Evolutionary conservation across 2,113 vertebrate genomes (phyloP), one percentile per base, ranked within the genome.

Genomic region (Channa maculata): DNA sequence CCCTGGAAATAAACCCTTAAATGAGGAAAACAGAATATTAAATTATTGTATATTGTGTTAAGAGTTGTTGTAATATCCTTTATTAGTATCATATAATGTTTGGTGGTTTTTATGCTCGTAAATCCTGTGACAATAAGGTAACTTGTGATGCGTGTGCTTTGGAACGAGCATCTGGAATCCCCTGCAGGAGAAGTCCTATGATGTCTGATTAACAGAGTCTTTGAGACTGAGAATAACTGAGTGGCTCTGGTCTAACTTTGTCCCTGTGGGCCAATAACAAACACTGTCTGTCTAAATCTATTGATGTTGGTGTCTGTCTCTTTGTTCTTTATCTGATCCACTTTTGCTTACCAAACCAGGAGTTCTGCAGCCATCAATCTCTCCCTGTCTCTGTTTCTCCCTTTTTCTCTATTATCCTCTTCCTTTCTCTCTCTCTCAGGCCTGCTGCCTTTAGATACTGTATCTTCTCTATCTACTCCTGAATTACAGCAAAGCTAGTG

Each of bases 381-480:
- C 57, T 75, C 74, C 52, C 43, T 36, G 59, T 63, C 79, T 71
- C 43, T 0, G 51, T 69, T 37, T 69, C 66, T 38, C 65, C 36
- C 48, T 70, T 54, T 53, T 46, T 66, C 41, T 59, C 55, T 67
- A 33, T 63, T 54, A 44, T 50, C 65, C 52, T 62, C 59, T 53
- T 45, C 43, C 61, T 43, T 13, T 57, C 69, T 75, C 74, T 72
- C 71, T 78, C 67, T 79, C 43, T 51, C 51, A 51, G 80, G 67
- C 65, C 86, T 69, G 81, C 81, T 70, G 77, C 81, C 68, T 75
- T 66, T 68, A 70, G 80, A 86, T 86, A 85, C 54, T 70, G 4
- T 81, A 90, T 91, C 89, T 84, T 49, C 38, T 82, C 81, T 73
- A 91, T 91, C 88, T 86, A 65, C 83, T 79, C 71, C 75, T 82